phyloP scores from a whole-genome alignment of 37 sponge, comb jelly and placozoan species.

The Eunapius fragilis region DNA sequence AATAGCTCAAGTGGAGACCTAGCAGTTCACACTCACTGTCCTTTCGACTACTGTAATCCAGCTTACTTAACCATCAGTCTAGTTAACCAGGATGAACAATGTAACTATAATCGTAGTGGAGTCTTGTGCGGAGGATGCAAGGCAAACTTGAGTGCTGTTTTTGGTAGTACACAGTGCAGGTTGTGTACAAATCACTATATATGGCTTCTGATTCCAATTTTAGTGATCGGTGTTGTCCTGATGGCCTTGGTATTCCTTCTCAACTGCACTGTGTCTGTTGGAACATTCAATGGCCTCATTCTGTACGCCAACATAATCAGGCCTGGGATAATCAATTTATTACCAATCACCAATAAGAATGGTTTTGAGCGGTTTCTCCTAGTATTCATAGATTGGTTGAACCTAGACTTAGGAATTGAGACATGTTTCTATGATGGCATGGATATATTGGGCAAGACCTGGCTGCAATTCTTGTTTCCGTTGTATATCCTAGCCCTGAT shows the following conservation, averaged over 20 bases:
- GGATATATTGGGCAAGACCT: slow-evolving; percentile 13
- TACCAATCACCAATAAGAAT: neutral
- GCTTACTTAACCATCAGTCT: neutral
- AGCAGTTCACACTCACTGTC: neutral
- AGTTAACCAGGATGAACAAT: slow-evolving; percentile 2
- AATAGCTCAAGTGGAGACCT: neutral
- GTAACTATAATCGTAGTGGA: neutral
- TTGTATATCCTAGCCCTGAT: slow-evolving; percentile 4
- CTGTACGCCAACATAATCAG: slow-evolving; percentile 14
- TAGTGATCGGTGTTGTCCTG: neutral
- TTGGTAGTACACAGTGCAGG: neutral
- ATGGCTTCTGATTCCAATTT: neutral
- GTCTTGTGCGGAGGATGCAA: slow-evolving; percentile 3
- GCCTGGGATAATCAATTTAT: neutral
- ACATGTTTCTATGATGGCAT: slow-evolving; percentile 26
- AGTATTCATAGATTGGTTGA: slow-evolving; percentile 19
- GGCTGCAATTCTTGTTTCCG: slow-evolving; percentile 31
- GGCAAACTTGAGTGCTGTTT: neutral
- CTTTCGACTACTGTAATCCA: slow-evolving; percentile 2
- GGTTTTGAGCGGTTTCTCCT: neutral
- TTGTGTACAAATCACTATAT: neutral
- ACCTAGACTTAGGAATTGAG: slow-evolving; percentile 21
- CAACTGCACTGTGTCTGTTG: slow-evolving; percentile 27
- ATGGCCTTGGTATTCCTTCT: neutral
- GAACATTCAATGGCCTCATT: slow-evolving; percentile 13